Percentiles rank a stretch among this genome's conserved stretches.
phyloP scores from a whole-genome alignment of 1,140 invertebrate genomes.

The Saxidomus purpurata region DNA sequence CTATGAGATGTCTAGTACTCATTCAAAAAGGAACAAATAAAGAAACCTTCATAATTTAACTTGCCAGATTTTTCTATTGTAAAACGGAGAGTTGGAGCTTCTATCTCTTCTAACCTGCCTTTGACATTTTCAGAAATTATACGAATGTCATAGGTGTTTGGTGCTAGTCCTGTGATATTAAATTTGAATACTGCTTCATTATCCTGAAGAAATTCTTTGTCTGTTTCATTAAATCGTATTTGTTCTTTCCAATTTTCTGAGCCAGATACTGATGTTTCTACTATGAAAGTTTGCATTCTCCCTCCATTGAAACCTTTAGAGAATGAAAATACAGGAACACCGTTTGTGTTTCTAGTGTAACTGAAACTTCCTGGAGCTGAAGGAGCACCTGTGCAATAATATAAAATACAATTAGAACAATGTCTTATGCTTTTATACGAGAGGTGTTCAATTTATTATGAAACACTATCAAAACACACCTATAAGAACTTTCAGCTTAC shows the following conservation, averaged over 20 bases:
- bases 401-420: too few species aligned
- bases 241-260: not conserved
- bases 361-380: not conserved
- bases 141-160: not conserved
- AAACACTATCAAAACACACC: too few species aligned
- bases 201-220: not conserved
- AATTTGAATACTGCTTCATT: not conserved
- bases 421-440: too few species aligned
- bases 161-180: not conserved
- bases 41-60: not conserved
- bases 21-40: too few species aligned
- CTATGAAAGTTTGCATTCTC: not conserved
- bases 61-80: not conserved
- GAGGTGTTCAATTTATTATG: too few species aligned
- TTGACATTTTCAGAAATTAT: not conserved
- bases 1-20: too few species aligned
- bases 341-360: not conserved
- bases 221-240: not conserved
- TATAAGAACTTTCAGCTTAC: too few species aligned
- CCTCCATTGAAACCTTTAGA: not conserved
- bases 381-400: not conserved
- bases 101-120: not conserved
- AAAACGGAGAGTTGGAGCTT: not conserved
- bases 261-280: not conserved
- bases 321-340: not conserved